Conservation (phyloP, 2,797 vertebrate genomes). For the Aulostomus chinensis region DNA sequence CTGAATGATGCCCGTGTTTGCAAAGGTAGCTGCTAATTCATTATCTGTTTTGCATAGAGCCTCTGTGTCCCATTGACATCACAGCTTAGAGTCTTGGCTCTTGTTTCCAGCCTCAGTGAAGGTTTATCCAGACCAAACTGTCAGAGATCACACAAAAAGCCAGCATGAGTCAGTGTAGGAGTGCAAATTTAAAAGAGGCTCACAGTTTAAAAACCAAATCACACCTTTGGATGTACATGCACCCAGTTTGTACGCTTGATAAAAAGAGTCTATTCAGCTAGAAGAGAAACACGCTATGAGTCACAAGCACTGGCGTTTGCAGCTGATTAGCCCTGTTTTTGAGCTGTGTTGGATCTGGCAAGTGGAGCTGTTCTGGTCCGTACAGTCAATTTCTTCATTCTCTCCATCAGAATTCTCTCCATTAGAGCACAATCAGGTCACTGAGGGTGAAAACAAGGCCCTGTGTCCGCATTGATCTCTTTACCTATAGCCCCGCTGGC, state of each 20-base stretch:
- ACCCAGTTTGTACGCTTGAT: too few relatives aligned
- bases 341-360: constrained; percentile 37
- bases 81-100: constrained; percentile 66
- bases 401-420: constrained; percentile 32
- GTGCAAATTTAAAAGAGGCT: constrained; percentile 14
- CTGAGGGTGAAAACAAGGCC: constrained; percentile 20
- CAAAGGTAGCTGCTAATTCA: constrained; percentile 43
- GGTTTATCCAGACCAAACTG: constrained; percentile 52
- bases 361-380: constrained; percentile 30
- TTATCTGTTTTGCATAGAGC: constrained; percentile 57
- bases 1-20: constrained; percentile 19
- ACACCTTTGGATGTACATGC: too few relatives aligned
- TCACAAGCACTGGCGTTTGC: too few relatives aligned
- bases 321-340: constrained; percentile 35
- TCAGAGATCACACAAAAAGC: constrained; percentile 41
- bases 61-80: constrained; percentile 62
- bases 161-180: constrained; percentile 23
- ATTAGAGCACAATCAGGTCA: constrained; percentile 62
- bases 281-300: too few relatives aligned
- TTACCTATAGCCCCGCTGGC: constrained; percentile 60
- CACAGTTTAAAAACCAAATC: constrained; percentile 22
- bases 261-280: too few relatives aligned
- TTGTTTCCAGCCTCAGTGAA: constrained; percentile 51
- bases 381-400: constrained; percentile 32
- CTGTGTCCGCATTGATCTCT: constrained; percentile 61